A percentile compares a stretch with the other conserved stretches of the same genome.
Conservation (phyloP, 2,113 vertebrate species). For the Oostethus manadensis region DNA sequence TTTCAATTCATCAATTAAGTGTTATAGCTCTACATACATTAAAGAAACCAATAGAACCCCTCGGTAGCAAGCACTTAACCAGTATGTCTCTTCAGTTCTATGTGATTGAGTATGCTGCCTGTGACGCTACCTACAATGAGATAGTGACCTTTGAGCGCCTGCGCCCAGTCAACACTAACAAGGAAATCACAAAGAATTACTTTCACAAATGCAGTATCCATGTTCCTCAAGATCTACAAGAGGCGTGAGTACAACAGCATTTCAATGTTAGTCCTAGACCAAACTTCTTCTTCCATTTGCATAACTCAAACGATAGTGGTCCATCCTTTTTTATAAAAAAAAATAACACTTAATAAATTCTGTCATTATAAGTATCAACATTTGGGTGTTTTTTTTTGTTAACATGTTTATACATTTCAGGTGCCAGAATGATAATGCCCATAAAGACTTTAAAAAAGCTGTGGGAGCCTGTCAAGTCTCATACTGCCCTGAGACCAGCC, state of each 20-base stretch:
- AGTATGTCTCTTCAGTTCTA: constrained; percentile 75
- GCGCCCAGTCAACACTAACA: constrained; percentile 82
- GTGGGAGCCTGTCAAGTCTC: constrained; percentile 80
- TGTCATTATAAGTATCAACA: too few relatives aligned
- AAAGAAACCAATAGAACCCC: too few relatives aligned
- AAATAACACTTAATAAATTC: too few relatives aligned
- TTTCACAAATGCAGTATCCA: constrained; percentile 83
- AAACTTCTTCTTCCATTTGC: too few relatives aligned
- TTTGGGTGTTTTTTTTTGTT: too few relatives aligned
- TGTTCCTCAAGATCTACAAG: constrained; percentile 83
- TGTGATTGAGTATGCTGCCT: constrained; percentile 87
- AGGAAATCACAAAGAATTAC: constrained; percentile 76
- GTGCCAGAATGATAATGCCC: constrained; percentile 79
- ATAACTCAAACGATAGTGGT: too few relatives aligned
- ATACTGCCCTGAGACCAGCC: constrained; percentile 74
- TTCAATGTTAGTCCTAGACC: not conserved
- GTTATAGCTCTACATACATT: too few relatives aligned
- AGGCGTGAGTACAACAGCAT: constrained; percentile 59
- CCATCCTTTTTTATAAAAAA: too few relatives aligned
- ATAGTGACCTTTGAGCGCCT: constrained; percentile 87
- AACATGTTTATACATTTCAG: constrained; percentile 49
- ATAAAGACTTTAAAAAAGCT: constrained; percentile 89
- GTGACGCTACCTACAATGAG: constrained; percentile 87
- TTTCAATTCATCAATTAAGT: too few relatives aligned
- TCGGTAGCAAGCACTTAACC: too few relatives aligned